Evolutionary conservation across 2,888 invertebrate species (phyloP).

Genomic region (Drosophila ustulata): DNA sequence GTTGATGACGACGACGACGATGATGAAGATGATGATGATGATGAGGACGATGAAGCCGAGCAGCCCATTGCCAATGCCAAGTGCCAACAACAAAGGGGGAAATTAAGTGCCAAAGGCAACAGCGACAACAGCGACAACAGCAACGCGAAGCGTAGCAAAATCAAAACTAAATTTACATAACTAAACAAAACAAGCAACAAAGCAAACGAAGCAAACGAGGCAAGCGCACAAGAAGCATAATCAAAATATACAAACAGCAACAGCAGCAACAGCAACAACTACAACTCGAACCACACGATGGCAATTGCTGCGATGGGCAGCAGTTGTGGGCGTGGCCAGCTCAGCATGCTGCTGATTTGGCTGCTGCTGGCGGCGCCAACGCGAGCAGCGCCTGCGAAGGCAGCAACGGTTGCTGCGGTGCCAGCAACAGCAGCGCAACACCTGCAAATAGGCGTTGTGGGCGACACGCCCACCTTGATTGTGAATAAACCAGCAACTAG

Average conservation of each 20-base stretch:
- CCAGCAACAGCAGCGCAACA: conserved; percentile 36
- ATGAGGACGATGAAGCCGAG: conserved; percentile 48
- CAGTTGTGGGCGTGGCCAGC: conserved; percentile 39
- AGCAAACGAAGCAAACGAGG: conserved; percentile 1
- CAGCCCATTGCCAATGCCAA: conserved; percentile 58
- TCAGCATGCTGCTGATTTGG: conserved; percentile 47
- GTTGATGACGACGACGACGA: conserved; percentile 49
- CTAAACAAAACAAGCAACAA: conserved; percentile 33
- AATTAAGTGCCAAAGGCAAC: conserved; percentile 38
- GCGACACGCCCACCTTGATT: conserved; percentile 47
- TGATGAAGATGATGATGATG: conserved; percentile 50
- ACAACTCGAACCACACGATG: conserved; percentile 39
- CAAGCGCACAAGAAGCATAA: conserved; percentile 28
- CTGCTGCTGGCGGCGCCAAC: conserved; percentile 43
- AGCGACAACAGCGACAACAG: conserved; percentile 32
- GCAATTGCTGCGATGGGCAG: conserved; percentile 37
- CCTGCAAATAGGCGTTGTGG: conserved; percentile 42
- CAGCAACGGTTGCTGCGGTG: conserved; percentile 31
- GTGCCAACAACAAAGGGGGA: conserved; percentile 49
- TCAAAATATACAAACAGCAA: conserved; percentile 36
- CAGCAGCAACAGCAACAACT: conserved; percentile 15
- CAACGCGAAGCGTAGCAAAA: conserved; percentile 35
- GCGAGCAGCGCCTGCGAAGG: conserved; percentile 34
- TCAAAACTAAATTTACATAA: conserved; percentile 65
- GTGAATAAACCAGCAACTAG: conserved; percentile 1